phyloP scores from a whole-genome alignment of 1,140 invertebrate species.

The Trachymyrmex cornetzi region DNA sequence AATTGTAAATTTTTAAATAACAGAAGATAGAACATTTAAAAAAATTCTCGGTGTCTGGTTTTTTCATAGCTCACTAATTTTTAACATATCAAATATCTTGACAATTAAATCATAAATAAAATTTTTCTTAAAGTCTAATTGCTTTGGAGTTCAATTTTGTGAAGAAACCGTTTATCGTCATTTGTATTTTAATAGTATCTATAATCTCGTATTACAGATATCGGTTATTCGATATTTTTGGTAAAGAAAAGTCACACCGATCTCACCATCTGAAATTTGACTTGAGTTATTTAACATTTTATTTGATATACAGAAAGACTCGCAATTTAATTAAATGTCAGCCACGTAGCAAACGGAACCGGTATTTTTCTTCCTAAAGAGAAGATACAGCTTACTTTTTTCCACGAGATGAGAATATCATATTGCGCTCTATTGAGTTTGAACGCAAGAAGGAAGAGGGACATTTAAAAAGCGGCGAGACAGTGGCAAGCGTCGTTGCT shows the following conservation, averaged over 20 bases:
- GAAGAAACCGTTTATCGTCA: background rate
- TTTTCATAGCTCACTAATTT: background rate
- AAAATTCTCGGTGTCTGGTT: background rate
- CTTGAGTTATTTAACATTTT: constrained; percentile 6
- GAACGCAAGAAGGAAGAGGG: too few species aligned
- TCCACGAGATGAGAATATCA: background rate
- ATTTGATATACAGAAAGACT: background rate
- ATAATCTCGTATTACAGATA: background rate
- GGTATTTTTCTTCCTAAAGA: background rate
- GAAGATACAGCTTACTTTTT: constrained; percentile 28
- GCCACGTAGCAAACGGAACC: background rate
- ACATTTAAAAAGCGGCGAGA: constrained; percentile 23
- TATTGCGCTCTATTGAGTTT: constrained; percentile 2
- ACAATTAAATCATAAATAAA: background rate
- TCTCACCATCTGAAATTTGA: background rate
- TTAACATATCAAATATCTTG: background rate
- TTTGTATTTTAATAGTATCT: background rate
- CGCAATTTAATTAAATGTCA: constrained; percentile 50
- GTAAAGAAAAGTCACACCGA: background rate
- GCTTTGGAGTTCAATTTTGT: background rate
- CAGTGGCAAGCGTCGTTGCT: background rate
- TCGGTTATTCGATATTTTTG: background rate
- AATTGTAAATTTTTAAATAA: background rate
- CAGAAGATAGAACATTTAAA: background rate
- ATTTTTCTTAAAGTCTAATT: background rate